Evolutionary conservation across 2,113 vertebrate species (phyloP), one percentile per base, ranked within the genome.

Genomic region (Urocolius indicus): DNA sequence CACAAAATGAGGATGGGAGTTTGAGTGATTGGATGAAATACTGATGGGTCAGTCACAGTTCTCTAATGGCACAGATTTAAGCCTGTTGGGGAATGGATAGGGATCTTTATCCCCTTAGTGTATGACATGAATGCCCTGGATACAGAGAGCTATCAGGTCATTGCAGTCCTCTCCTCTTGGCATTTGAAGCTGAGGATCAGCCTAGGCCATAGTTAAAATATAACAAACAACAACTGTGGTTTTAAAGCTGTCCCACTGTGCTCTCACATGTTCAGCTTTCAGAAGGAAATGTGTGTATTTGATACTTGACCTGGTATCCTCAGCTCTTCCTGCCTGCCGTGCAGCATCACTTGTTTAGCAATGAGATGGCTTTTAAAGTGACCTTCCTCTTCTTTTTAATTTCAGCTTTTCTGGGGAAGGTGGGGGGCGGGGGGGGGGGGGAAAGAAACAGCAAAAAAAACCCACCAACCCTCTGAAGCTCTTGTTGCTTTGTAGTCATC

Each of bases 341-440:
- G n/a, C 68, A 22, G 55, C 87, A 89, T 73, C 83, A 23, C n/a
- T 14, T 82, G 30, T 92, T 88, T 34, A 11, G 45, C 14, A 4
- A 27, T 16, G 30, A 49, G 87, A 26, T 88, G 61, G 24, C 93
- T 89, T 92, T 65, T 80, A 67, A 83, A 89, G 80, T 48, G 69
- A 84, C 83, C 80, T 87, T 71, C 68, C 65, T 61, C 63, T 63
- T 66, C 83, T 34, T 93, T 91, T 90, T 71, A 49, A 67, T 85
- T 83, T 57, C 9, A 19, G 43, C 59, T 75, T 84, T 90, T 49
- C 87, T 85, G 79, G 48, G 46, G 81, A 54, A 91, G 57, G 71
- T 46, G 38, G 20, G 29, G 38, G 6, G 38, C n/a, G n/a, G n/a
- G n/a, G n/a, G n/a, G n/a, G n/a, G n/a, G n/a, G n/a, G n/a, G n/a